Conservation (phyloP, 2,797 vertebrate species). For the Phyllotis vaccarum region DNA sequence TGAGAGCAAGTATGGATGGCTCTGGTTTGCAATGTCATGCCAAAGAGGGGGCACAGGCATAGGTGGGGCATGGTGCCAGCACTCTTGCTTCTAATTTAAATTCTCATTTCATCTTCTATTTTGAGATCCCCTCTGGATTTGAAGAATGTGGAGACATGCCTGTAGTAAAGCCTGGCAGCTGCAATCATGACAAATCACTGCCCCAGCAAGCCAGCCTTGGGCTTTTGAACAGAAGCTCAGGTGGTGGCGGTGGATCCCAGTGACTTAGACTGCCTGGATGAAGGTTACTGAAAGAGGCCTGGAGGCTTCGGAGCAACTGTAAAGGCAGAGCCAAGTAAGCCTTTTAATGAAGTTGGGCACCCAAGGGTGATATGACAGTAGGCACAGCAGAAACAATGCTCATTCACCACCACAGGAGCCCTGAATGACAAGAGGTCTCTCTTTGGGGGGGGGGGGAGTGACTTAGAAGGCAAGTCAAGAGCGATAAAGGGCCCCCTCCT, state of each 20-base stretch:
- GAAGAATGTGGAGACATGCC: conserved; percentile 88
- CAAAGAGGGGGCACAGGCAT: conserved; percentile 69
- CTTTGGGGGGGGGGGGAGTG: not conserved
- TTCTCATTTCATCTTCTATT: conserved; percentile 89
- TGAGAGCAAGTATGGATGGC: conserved; percentile 71
- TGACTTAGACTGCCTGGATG: conserved; percentile 71
- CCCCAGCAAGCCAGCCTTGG: conserved; percentile 80
- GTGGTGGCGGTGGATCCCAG: conserved; percentile 75
- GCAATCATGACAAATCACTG: conserved; percentile 86
- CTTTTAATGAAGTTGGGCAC: conserved; percentile 64
- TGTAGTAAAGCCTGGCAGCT: conserved; percentile 82
- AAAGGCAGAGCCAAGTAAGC: not conserved
- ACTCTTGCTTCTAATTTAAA: conserved; percentile 88
- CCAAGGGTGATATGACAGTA: conserved; percentile 58
- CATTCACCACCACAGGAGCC: not conserved
- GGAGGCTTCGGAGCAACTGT: conserved; percentile 18
- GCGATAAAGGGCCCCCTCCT: not conserved
- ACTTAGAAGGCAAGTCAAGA: conserved; percentile 2
- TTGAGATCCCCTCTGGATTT: conserved; percentile 88
- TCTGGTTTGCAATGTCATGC: conserved; percentile 71
- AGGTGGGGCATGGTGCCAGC: not conserved
- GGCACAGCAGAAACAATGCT: conserved; percentile 61
- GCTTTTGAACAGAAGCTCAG: conserved; percentile 83
- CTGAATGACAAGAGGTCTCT: conserved; percentile 17
- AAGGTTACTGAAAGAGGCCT: conserved; percentile 24